A percentile compares a stretch with the other conserved stretches of the same genome.
These are phyloP conservation scores for Narcine bancroftii DNA, from an alignment of 2,113 vertebrate species.

Conservation along the genomic window DNA sequence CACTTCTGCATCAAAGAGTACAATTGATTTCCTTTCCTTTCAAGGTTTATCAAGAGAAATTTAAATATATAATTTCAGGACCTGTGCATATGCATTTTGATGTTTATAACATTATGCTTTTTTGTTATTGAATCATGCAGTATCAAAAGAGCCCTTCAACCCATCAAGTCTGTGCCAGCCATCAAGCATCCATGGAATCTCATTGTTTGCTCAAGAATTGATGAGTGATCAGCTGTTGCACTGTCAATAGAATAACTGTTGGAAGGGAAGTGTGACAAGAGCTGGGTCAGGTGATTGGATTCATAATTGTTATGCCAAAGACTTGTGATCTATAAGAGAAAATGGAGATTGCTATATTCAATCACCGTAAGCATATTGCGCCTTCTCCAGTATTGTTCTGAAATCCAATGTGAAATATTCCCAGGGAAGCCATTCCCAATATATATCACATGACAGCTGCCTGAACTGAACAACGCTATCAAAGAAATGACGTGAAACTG, in stretches of 20 bases:
- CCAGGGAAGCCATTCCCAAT: not conserved
- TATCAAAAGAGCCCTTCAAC: no score
- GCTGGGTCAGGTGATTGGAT: not conserved
- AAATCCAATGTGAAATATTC: not conserved
- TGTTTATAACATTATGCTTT: no score
- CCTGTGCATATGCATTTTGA: no score
- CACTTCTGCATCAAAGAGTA: no score
- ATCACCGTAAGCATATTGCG: not conserved
- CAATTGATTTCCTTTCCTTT: no score
- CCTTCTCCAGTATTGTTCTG: not conserved
- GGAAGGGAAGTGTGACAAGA: not conserved
- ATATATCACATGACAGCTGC: not conserved
- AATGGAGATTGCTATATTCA: not conserved
- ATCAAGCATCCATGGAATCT: not conserved
- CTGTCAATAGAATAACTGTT: not conserved
- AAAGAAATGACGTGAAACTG: slow-evolving; percentile 15
- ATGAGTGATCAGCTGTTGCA: not conserved
- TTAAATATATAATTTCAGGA: no score
- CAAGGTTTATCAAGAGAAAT: no score
- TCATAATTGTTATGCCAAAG: not conserved
- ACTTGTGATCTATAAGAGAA: not conserved
- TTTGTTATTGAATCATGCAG: no score
- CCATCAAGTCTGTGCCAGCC: no score
- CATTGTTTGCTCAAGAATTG: no score
- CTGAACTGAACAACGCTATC: not conserved